Base-by-base conservation (phyloP, 2,888 invertebrate species). In the Adineta ricciae region DNA sequence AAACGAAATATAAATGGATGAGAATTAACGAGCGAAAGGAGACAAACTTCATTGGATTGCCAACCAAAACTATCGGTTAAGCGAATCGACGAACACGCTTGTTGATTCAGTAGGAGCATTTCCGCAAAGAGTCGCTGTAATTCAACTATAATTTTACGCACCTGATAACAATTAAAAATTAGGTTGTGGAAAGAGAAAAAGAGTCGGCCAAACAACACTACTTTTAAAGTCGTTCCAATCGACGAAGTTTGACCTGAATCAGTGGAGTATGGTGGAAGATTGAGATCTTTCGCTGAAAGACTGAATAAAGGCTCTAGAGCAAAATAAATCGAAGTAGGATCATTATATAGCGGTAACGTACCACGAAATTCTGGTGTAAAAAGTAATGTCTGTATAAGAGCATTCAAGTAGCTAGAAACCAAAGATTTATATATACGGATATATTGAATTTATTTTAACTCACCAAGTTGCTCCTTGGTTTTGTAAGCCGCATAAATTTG, bases 21-120 rank as follows among this genome's bases (percentile, higher is more conserved):
- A n/a, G n/a, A n/a, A n/a, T n/a, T n/a, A n/a, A n/a, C n/a, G n/a
- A n/a, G n/a, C n/a, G n/a, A n/a, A n/a, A n/a, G n/a, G n/a, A 1
- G 38, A 38, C 87, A 78, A 87, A 91, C 90, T 88, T 90, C 90
- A 87, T 88, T 88, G 84, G 90, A 89, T 5, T 88, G 89, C 91
- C 91, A 91, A 27, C 91, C 91, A 88, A 91, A 91, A 87, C 90
- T 91, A 85, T 90, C 89, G 0, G 91, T 91, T n/a, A 91, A 88
- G 49, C 89, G 89, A 64, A 87, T 86, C 0, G 90, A 90, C 32
- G 89, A 88, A 19, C 89, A 88, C 86, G 88, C 89, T 86, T 90
- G 88, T 83, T 88, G 88, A 84, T 90, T 87, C 38, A 88, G 87
- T 24, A 90, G 87, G 72, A 90, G 87, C 78, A 91, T 86, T 64